These are phyloP conservation scores for Serranus cabrilla DNA, from an alignment of 2,797 vertebrate species.

Conservation along the genomic window DNA sequence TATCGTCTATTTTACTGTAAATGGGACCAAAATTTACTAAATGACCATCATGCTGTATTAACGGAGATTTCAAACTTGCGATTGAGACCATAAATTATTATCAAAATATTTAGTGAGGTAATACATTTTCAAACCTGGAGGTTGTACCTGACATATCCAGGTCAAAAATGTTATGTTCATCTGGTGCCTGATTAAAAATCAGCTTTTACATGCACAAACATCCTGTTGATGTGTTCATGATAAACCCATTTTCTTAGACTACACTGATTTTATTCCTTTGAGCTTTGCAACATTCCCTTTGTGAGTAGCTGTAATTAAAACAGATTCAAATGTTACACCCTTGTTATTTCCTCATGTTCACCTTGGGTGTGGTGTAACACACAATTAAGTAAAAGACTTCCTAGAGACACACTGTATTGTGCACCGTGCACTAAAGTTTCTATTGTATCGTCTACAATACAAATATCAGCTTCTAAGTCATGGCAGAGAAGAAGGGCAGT, in stretches of 20 bases:
- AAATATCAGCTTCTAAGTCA: background rate
- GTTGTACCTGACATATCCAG: too few species aligned
- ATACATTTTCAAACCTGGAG: too few species aligned
- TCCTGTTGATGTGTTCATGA: background rate
- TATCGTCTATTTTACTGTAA: too few species aligned
- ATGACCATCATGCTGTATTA: too few species aligned
- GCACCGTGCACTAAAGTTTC: background rate
- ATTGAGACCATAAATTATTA: too few species aligned
- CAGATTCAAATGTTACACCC: background rate
- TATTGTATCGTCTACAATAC: background rate
- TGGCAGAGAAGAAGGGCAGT: background rate
- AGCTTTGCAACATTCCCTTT: background rate
- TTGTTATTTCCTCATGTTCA: background rate
- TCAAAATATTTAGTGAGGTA: too few species aligned
- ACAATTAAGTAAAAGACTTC: background rate
- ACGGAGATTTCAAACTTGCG: too few species aligned
- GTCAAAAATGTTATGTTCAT: background rate
- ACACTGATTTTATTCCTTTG: background rate
- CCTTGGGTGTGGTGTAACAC: background rate
- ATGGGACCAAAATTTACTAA: too few species aligned
- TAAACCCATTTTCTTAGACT: background rate
- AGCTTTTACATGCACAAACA: background rate
- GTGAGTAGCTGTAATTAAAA: background rate
- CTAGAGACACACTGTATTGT: background rate
- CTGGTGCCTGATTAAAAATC: slow-evolving; percentile 2